Conservation (phyloP, 2,113 vertebrate genomes). For the Nycticryphes semicollaris region DNA sequence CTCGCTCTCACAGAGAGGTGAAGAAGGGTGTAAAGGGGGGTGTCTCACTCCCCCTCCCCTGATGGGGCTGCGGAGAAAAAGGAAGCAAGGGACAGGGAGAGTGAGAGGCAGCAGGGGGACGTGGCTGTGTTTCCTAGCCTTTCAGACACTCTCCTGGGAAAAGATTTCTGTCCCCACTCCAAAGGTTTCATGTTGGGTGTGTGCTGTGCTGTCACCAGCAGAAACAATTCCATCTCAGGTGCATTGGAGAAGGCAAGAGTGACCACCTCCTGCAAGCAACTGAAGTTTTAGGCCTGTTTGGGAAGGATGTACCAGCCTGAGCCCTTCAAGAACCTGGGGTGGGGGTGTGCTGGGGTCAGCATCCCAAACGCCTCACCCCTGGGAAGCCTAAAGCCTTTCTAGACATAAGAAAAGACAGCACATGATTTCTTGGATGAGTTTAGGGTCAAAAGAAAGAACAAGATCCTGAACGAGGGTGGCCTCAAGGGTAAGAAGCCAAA, state of each 20-base stretch:
- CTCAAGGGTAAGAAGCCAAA: not conserved
- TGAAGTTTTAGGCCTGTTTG: not conserved
- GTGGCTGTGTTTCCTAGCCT: rapidly evolving
- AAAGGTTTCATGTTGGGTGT: not conserved
- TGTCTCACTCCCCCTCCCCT: rapidly evolving
- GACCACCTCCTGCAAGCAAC: rapidly evolving
- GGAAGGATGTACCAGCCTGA: not conserved
- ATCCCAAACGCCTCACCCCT: not conserved
- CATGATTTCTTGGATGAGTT: not conserved
- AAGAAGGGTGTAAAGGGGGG: not conserved
- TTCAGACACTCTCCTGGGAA: not conserved
- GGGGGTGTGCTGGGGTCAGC: not conserved
- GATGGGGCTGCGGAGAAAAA: not conserved
- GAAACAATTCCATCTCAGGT: not conserved
- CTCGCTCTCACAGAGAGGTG: not conserved
- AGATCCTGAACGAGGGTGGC: not conserved
- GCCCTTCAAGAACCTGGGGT: not conserved
- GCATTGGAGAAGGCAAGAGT: not conserved
- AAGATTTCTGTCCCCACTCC: not conserved
- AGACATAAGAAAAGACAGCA: not conserved
- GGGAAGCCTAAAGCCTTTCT: not conserved
- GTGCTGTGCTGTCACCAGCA: not conserved
- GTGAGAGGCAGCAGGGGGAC: rapidly evolving
- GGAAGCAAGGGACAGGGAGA: rapidly evolving
- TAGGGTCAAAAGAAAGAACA: not conserved